Evolutionary conservation across 2,888 invertebrate genomes (phyloP), one percentile per base, ranked within the genome.

Genomic region (Himalopsyche japonica): DNA sequence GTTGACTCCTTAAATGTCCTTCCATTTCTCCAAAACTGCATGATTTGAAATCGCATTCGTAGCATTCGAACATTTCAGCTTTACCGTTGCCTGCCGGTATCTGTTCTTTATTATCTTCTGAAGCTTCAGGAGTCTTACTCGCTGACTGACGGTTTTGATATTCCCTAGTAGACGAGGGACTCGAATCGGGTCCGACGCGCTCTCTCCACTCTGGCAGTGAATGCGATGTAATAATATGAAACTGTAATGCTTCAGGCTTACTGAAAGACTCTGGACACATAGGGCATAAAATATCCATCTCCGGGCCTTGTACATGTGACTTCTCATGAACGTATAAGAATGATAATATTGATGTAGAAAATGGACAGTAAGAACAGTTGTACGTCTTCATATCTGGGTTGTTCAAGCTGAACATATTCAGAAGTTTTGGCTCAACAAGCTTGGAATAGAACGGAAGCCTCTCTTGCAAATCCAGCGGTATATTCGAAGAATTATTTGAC

Each of bases 321-420:
- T 97, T 95, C 90, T 98, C 98, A 91, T 98, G 98, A 80, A 98
- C 96, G 90, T 97, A 97, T 88, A 98, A 93, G 89, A 98, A 97
- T 82, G 98, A 97, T 88, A 98, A 93, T 89, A 97, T 96, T 87
- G 97, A 95, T 49, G 98, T 98, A 76, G 96, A 95, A 90, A 98
- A 98, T 82, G 96, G 95, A 90, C 98, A 98, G 89, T 96, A 95
- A 76, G 97, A 96, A 91, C 98, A 98, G 87, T 96, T 96, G 91
- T 98, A 98, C 86, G 95, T 95, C 90, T 97, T 96, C 87, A 94
- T 90, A 34, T 87, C 87, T 27, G 87, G 18, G 89, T 89, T 88
- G 88, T 86, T 86, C 76, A 86, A 80, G 78, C 84, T 84, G 85
- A 87, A 48, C 89, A 88, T 84, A 88, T 87, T 87, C 37, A 87